Evolutionary conservation across 2,113 vertebrate species (phyloP), one percentile per base, ranked within the genome.

Genomic region (Boleophthalmus pectinirostris): DNA sequence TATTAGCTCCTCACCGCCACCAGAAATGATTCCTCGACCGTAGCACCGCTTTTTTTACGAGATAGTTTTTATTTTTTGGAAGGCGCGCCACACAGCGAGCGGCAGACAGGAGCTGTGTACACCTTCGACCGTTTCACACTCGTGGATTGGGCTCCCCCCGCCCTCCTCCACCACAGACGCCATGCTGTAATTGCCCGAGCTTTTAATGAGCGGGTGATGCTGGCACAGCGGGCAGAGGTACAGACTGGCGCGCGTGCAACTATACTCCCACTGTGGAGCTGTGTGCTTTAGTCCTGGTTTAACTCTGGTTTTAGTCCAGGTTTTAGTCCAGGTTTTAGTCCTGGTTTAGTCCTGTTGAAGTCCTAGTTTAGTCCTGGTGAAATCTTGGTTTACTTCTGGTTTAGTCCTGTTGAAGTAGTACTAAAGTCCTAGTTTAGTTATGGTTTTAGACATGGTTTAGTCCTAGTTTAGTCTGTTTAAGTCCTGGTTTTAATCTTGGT

Each of bases 31-130:
- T 79, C 78, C 70, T 74, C 14, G 7, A 79, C 66, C 15, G 51
- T 81, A 85, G 80, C 86, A 71, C 5, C 83, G 84, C 47, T 72
- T 91, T 72, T 91, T 54, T 90, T 88, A 89, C 64, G 79, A 84
- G 81, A 25, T 25, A 69, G 79, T 81, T 82, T 64, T 64, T 12
- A 71, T 79, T 78, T 82, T 64, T 13, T 12, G 71, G 49, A 83
- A 49, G 70, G 71, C 13, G 66, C 77, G 70, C 84, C 86, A 88
- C 84, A 87, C 87, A 84, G 80, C 7, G 66, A 82, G 87, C n/a
- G 14, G 68, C 61, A 64, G 33, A 64, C 61, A 64, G 61, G 43
- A 64, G 25, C 58, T 20, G 29, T 77, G 78, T 43, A 75, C 47
- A 61, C 35, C 53, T 82, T 43, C 72, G 61, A 78, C 51, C 69